Evolutionary conservation across 2,888 invertebrate species (phyloP), one percentile per base, ranked within the genome.

Genomic region (Hypercompe scribonia): DNA sequence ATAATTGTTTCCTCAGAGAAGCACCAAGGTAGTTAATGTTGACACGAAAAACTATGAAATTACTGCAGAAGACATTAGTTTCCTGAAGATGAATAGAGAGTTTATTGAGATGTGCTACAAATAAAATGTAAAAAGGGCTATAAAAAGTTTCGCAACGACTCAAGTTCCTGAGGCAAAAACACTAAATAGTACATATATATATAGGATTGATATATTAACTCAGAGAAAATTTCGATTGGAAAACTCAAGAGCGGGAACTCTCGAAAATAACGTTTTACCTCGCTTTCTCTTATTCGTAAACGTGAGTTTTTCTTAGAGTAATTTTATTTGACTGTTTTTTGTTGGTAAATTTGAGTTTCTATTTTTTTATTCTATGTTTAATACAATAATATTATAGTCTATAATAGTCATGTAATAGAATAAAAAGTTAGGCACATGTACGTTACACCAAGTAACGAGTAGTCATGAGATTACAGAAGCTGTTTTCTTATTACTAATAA

Each of bases 141-240:
- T 33, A 54, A 33, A 65, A 70, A 68, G 64, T 68, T 36, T 58
- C 21, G 21, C 64, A 50, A 67, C 36, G 68, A 36, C 21, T 72
- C 36, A 63, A 72, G 46, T 68, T 65, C 24, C 24, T 39, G 39
- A 54, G 68, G 68, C 65, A 50, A 31, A 68, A 72, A 68, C 68
- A 36, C 3, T 36, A 72, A 64, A 58, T 64, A 66, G n/a, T 36
- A 58, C 39, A 39, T 36, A 31, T 5, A 13, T 50, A 65, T 46
- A 63, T 28, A 34, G 33, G 33, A n/a, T 58, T 58, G n/a, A n/a
- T 67, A 36, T 68, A 66, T 68, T 42, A 50, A 64, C n/a, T 46
- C 4, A 15, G 36, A 50, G 46, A 46, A 46, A 46, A 54, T 72
- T 68, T 46, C 68, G 36, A 72, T 72, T 68, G 64, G 34, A 65